These are phyloP conservation scores for Therioaphis trifolii DNA, from an alignment of 2,888 invertebrate genomes.

Conservation along the genomic window DNA sequence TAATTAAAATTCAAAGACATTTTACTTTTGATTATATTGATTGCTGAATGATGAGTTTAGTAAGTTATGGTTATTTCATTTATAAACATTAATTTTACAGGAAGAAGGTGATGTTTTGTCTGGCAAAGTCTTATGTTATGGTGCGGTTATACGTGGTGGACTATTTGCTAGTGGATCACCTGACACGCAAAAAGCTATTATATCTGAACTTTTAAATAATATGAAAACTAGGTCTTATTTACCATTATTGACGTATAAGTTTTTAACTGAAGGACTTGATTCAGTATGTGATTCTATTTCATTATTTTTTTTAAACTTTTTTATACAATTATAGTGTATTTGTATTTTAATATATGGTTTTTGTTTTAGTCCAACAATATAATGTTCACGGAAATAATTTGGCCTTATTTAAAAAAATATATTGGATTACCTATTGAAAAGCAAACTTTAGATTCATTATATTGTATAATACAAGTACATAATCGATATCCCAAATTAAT, in stretches of 20 bases:
- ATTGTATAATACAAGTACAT: constrained; percentile 63
- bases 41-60: too few species aligned
- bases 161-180: constrained; percentile 66
- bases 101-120: constrained; percentile 80
- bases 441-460: constrained; percentile 63
- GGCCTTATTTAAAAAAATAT: constrained; percentile 62
- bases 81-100: constrained; percentile 69
- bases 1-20: too few species aligned
- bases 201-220: constrained; percentile 61
- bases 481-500: constrained; percentile 55
- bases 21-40: too few species aligned
- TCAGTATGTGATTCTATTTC: constrained; percentile 57
- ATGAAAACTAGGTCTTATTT: constrained; percentile 63
- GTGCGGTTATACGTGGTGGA: constrained; percentile 77
- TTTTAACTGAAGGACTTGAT: constrained; percentile 62
- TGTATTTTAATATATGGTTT: not conserved
- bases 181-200: constrained; percentile 60
- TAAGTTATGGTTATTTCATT: not conserved
- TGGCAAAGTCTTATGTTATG: constrained; percentile 79
- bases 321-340: not conserved
- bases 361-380: constrained; percentile 60
- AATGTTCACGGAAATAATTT: constrained; percentile 57
- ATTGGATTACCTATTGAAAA: constrained; percentile 53
- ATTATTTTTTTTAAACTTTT: not conserved
- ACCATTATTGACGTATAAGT: constrained; percentile 62